Evolutionary conservation across 2,888 invertebrate genomes (phyloP).

Genomic region (Tipula lateralis): DNA sequence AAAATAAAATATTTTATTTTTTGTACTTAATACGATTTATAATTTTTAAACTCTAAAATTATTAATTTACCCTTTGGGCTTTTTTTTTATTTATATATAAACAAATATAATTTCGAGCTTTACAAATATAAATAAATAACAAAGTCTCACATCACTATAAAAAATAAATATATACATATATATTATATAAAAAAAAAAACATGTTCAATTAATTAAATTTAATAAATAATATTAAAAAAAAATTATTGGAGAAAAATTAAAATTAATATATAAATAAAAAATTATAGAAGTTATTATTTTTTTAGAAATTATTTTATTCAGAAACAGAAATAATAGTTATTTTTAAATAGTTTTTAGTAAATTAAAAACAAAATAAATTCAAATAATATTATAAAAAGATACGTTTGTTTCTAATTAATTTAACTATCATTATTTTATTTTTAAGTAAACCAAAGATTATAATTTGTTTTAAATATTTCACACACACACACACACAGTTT

Average conservation of each 20-base stretch:
- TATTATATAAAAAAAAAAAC: not conserved
- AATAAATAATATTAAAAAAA: not conserved
- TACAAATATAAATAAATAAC: not conserved
- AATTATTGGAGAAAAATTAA: not conserved
- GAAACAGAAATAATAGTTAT: conserved; percentile 11
- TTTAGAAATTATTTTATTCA: conserved; percentile 19
- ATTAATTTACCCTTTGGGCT: not conserved
- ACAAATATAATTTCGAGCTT: conserved; percentile 9
- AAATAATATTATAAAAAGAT: not conserved
- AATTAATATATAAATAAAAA: not conserved
- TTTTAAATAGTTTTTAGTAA: not conserved
- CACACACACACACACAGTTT: not conserved
- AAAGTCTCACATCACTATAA: conserved; percentile 12
- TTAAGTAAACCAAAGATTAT: conserved; percentile 11
- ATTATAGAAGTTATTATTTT: conserved; percentile 1
- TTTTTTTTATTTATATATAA: conserved; percentile 1
- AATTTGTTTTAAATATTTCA: not conserved
- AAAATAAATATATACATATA: not conserved
- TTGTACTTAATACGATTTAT: conserved; percentile 1
- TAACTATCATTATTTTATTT: not conserved
- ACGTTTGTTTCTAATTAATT: not conserved
- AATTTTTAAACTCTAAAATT: not conserved
- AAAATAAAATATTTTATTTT: conserved; percentile 12
- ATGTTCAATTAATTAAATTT: conserved; percentile 24
- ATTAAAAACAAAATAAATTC: not conserved